Evolutionary conservation across 2,888 invertebrate genomes (phyloP).

Genomic region (Dermolepida albohirtum): DNA sequence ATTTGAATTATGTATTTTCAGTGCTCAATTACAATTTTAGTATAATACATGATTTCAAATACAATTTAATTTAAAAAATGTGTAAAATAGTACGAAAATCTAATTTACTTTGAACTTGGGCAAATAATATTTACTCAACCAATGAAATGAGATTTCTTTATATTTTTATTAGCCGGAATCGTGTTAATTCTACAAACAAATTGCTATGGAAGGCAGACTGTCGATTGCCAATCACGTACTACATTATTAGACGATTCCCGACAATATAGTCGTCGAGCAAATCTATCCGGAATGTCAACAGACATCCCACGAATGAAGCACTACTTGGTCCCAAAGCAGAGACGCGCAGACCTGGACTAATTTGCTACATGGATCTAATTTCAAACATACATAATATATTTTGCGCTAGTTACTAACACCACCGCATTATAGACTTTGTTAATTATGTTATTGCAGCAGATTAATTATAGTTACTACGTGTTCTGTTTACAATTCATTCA

Average conservation of each 20-base stretch:
- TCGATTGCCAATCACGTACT: slow-evolving; percentile 22
- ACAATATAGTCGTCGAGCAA: slow-evolving; percentile 16
- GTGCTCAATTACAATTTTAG: too few species aligned
- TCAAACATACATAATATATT: slow-evolving; percentile 10
- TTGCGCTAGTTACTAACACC: slow-evolving; percentile 5
- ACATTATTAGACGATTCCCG: slow-evolving; percentile 27
- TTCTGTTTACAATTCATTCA: too few species aligned
- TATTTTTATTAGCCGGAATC: neutral
- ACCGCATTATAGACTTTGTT: too few species aligned
- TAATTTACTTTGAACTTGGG: too few species aligned
- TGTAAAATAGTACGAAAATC: too few species aligned
- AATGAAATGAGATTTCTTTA: too few species aligned
- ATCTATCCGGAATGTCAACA: slow-evolving; percentile 28
- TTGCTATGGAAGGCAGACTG: neutral
- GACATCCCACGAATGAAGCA: slow-evolving; percentile 11
- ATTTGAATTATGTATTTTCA: too few species aligned
- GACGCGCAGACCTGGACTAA: slow-evolving; percentile 15
- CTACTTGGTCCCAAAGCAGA: slow-evolving; percentile 10
- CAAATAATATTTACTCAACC: too few species aligned
- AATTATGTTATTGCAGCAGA: too few species aligned
- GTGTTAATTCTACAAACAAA: slow-evolving; percentile 16
- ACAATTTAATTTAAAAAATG: too few species aligned
- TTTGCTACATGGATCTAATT: neutral
- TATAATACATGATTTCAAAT: too few species aligned
- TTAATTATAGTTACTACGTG: too few species aligned